A percentile compares a stretch with the other conserved stretches of the same genome.
These are phyloP conservation scores for Orchesella flavescens DNA, from an alignment of 2,888 invertebrate genomes.

Conservation along the genomic window DNA sequence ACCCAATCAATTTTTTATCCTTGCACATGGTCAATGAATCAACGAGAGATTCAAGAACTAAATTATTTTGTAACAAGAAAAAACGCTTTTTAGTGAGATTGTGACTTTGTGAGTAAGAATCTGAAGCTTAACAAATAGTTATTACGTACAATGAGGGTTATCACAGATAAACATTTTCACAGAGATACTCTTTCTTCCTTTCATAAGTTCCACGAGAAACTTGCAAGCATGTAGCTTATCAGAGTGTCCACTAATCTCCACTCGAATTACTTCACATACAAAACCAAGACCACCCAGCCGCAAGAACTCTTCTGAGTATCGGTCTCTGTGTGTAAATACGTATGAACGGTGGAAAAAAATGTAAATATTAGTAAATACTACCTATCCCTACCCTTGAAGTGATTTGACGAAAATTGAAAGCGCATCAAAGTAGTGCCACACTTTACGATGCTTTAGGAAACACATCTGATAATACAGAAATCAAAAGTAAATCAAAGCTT, in stretches of 20 bases:
- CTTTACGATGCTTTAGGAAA: conserved; percentile 58
- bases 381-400: conserved; percentile 60
- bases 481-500: too few species aligned
- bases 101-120: too few species aligned
- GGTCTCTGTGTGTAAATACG: conserved; percentile 48
- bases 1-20: conserved; percentile 58
- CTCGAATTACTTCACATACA: conserved; percentile 67
- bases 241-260: conserved; percentile 58
- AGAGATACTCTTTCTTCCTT: conserved; percentile 65
- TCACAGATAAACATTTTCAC: conserved; percentile 68
- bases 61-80: not conserved
- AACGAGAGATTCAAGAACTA: conserved; percentile 67
- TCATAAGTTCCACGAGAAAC: conserved; percentile 68
- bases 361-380: too few species aligned
- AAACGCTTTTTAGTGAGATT: not conserved
- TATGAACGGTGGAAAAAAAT: not conserved
- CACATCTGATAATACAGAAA: conserved; percentile 52
- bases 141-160: conserved; percentile 64
- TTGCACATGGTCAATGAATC: conserved; percentile 71
- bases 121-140: not conserved
- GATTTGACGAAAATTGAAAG: conserved; percentile 66
- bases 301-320: conserved; percentile 66
- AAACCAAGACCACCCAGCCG: conserved; percentile 66
- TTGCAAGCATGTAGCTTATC: conserved; percentile 69
- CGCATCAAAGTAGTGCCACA: conserved; percentile 68